phyloP scores from a whole-genome alignment of 1,140 invertebrate species.

The Drosophila tristis region DNA sequence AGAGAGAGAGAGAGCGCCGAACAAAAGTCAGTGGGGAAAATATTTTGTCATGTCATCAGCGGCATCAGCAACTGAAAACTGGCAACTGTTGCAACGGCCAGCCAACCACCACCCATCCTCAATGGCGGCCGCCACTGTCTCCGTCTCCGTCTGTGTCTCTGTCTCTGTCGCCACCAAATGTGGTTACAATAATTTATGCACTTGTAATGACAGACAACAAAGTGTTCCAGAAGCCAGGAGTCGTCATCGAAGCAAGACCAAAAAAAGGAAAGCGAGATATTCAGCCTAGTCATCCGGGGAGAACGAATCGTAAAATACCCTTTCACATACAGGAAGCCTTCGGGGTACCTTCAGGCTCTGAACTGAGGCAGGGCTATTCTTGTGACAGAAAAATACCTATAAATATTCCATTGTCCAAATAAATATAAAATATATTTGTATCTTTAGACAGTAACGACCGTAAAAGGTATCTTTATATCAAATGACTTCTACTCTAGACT shows the following conservation, averaged over 20 bases:
- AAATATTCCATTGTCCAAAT: no score
- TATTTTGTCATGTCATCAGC: conserved; percentile 82
- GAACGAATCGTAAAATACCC: no score
- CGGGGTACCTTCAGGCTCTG: no score
- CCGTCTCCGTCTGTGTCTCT: conserved; percentile 36
- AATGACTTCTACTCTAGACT: no score
- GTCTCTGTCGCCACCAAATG: conserved; percentile 72
- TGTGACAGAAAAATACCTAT: no score
- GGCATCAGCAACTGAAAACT: conserved; percentile 52
- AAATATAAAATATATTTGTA: no score
- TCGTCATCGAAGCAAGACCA: conserved; percentile 34
- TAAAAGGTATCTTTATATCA: no score
- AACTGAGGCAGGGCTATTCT: no score
- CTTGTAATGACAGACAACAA: conserved; percentile 82
- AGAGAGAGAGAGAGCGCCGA: conserved; percentile 5
- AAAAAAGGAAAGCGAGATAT: conserved; percentile 23
- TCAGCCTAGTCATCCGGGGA: no score
- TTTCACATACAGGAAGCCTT: no score
- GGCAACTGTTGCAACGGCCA: conserved; percentile 66
- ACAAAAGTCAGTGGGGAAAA: conserved; percentile 74
- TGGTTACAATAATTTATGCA: conserved; percentile 82
- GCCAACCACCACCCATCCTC: conserved; percentile 18
- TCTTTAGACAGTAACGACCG: no score
- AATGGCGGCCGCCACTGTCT: conserved; percentile 18
- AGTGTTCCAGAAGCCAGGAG: conserved; percentile 70